These are phyloP conservation scores for Festucalex cinctus DNA, from an alignment of 2,113 vertebrate genomes.

Conservation along the genomic window DNA sequence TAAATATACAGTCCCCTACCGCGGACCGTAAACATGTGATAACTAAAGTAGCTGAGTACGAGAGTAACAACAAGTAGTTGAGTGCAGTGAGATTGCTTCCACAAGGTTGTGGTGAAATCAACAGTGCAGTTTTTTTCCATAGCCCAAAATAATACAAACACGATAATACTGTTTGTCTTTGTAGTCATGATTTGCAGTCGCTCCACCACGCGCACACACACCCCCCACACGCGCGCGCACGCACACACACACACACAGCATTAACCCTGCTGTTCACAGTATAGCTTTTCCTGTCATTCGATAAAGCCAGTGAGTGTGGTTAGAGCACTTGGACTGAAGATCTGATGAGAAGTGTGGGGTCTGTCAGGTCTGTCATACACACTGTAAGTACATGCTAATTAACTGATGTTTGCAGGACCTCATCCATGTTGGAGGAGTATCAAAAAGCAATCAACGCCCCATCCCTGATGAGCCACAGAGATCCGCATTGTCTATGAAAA, in stretches of 20 bases:
- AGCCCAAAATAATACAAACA: neutral
- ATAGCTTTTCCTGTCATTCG: conserved; percentile 49
- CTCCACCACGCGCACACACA: neutral
- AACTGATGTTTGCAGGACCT: conserved; percentile 78
- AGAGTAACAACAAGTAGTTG: neutral
- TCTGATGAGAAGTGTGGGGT: conserved; percentile 65
- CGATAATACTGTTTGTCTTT: neutral
- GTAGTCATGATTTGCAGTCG: conserved; percentile 28
- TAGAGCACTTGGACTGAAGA: conserved; percentile 61
- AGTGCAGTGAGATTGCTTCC: neutral
- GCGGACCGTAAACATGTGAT: conserved; percentile 15
- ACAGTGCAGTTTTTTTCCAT: neutral
- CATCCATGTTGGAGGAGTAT: conserved; percentile 78
- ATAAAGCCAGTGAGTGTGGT: conserved; percentile 57
- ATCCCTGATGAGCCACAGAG: conserved; percentile 77
- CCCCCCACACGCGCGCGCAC: neutral
- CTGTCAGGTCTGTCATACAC: conserved; percentile 43
- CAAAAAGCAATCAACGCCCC: conserved; percentile 84
- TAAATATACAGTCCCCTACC: conserved; percentile 7
- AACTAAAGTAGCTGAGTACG: conserved; percentile 3
- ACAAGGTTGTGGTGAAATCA: neutral
- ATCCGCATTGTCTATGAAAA: conserved; percentile 72
- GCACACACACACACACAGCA: neutral
- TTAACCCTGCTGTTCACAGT: conserved; percentile 20
- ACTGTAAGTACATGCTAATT: conserved; percentile 72